Evolutionary conservation across 2,797 vertebrate genomes (phyloP).

Genomic region (Sebastolobus alascanus): DNA sequence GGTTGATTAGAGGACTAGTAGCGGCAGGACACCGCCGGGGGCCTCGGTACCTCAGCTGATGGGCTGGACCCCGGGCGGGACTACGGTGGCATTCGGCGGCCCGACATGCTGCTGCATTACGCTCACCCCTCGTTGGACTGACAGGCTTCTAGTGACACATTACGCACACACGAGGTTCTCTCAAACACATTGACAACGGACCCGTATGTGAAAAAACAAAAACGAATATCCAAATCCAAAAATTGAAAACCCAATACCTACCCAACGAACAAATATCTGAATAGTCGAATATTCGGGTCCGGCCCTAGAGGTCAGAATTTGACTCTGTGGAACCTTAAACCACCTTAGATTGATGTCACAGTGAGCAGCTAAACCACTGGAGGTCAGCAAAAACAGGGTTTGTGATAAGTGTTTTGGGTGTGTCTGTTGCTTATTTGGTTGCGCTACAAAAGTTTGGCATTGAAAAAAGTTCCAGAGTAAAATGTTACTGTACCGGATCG

Average conservation of each 20-base stretch:
- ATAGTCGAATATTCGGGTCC: neutral
- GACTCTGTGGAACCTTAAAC: neutral
- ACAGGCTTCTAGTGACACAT: neutral
- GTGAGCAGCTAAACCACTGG: neutral
- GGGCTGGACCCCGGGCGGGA: neutral
- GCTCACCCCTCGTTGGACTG: neutral
- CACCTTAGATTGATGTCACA: neutral
- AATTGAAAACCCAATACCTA: neutral
- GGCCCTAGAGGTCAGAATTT: neutral
- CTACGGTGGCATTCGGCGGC: neutral
- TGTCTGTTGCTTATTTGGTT: neutral
- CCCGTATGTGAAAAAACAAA: neutral
- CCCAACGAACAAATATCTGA: too few relatives aligned
- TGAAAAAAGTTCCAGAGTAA: neutral
- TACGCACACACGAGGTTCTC: neutral
- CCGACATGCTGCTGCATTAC: neutral
- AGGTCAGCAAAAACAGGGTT: neutral
- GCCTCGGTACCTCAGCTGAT: neutral
- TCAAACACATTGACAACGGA: neutral
- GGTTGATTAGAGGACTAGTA: neutral
- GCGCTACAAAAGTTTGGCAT: constrained; percentile 3
- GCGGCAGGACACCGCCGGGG: neutral
- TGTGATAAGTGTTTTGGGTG: neutral
- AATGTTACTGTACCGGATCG: neutral
- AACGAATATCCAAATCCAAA: neutral